A percentile compares a stretch with the other conserved stretches of the same genome.
Conservation (phyloP, 2,888 invertebrate genomes). For the Monoplex corrugatus region DNA sequence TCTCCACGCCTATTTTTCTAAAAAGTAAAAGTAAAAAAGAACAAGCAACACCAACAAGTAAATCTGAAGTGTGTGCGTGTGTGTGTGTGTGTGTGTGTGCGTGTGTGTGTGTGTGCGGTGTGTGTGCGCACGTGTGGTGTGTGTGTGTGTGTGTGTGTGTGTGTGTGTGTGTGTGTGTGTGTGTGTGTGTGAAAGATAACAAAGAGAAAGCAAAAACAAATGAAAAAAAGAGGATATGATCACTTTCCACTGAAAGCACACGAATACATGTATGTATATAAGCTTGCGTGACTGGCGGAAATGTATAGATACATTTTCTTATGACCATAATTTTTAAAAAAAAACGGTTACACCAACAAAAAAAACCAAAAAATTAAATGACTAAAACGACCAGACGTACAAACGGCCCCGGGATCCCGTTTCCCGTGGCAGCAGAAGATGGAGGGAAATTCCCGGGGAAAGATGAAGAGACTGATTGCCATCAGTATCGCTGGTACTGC, state of each 20-base stretch:
- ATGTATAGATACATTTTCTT: too few species aligned
- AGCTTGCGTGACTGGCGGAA: too few species aligned
- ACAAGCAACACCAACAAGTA: too few species aligned
- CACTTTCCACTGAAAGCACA: too few species aligned
- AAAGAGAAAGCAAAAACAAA: too few species aligned
- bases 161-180: neutral
- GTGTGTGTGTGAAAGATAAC: neutral
- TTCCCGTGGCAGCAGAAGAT: slow-evolving; percentile 52
- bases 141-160: neutral
- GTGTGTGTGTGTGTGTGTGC: neutral
- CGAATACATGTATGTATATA: neutral
- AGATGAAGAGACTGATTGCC: slow-evolving; percentile 90
- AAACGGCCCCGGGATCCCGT: slow-evolving; percentile 17
- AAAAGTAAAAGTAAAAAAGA: too few species aligned
- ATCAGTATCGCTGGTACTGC: slow-evolving; percentile 88
- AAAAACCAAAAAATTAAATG: neutral
- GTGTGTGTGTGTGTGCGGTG: neutral
- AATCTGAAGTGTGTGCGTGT: slow-evolving; percentile 2
- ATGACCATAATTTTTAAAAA: too few species aligned
- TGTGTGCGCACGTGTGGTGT: neutral
- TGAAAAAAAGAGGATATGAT: too few species aligned
- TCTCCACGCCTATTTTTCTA: too few species aligned
- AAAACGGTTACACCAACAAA: neutral
- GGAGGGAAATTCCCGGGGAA: slow-evolving; percentile 88
- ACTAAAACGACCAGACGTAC: neutral